phyloP scores from a whole-genome alignment of 1,140 invertebrate genomes.

The Polypedilum vanderplanki region DNA sequence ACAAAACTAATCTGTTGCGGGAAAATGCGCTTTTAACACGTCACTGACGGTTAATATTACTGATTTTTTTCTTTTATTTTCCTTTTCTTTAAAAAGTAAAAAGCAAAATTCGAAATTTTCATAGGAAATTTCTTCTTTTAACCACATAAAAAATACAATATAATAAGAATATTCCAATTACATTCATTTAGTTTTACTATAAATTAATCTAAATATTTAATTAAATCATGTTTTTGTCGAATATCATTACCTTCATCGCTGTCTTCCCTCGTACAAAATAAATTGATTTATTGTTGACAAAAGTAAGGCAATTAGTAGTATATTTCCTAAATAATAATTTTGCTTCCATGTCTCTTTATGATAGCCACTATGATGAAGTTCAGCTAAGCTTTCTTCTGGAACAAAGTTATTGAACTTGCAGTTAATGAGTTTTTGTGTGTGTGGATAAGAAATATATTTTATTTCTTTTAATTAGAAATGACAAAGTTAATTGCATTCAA shows the following conservation, averaged over 20 bases:
- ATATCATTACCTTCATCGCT: neutral
- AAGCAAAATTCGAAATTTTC: neutral
- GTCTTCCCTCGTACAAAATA: neutral
- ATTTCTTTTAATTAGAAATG: no score
- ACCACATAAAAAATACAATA: neutral
- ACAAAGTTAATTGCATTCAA: no score
- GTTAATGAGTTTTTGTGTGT: neutral
- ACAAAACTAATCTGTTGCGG: no score
- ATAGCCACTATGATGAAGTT: slow-evolving; percentile 49
- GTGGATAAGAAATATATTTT: no score
- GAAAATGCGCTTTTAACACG: no score
- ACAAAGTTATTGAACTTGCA: slow-evolving; percentile 36
- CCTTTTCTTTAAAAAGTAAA: no score
- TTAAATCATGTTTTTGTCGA: no score
- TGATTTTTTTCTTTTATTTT: no score
- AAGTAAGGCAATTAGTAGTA: slow-evolving; percentile 21
- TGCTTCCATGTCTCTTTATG: neutral
- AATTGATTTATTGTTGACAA: slow-evolving; percentile 16
- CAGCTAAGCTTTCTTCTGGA: slow-evolving; percentile 56
- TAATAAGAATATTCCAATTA: neutral
- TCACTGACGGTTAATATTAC: no score
- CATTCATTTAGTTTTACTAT: neutral
- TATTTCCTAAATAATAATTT: neutral
- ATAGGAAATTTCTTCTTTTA: neutral
- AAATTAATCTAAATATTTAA: neutral